A percentile compares a stretch with the other conserved stretches of the same genome.
These are phyloP conservation scores for Ophion costatus DNA, from an alignment of 2,888 invertebrate species.

Conservation along the genomic window DNA sequence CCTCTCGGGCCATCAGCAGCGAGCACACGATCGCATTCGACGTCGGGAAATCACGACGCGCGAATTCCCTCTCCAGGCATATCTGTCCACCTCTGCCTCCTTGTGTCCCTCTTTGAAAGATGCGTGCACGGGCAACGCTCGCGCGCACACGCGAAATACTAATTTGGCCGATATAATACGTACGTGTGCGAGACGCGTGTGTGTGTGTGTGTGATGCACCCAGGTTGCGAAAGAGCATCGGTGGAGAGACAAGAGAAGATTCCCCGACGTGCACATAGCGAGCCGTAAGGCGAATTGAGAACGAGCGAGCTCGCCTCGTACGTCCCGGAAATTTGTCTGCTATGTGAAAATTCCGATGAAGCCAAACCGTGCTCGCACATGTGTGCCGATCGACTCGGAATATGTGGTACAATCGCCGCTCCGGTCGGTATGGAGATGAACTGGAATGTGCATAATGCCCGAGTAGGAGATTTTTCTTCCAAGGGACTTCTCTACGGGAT, in stretches of 20 bases:
- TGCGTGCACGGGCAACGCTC: conserved; percentile 34
- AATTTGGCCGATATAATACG: conserved; percentile 43
- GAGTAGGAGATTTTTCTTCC: not conserved
- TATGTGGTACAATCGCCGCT: not conserved
- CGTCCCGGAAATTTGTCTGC: conserved; percentile 60
- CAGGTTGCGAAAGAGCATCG: conserved; percentile 21
- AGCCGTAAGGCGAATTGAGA: conserved; percentile 35
- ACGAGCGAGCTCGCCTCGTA: conserved; percentile 21
- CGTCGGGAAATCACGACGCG: conserved; percentile 66
- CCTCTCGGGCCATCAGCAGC: conserved; percentile 36
- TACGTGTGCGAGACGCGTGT: not conserved
- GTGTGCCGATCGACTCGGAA: conserved; percentile 1
- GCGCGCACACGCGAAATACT: conserved; percentile 58
- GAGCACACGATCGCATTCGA: conserved; percentile 37
- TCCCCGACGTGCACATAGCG: conserved; percentile 31
- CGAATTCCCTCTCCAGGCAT: conserved; percentile 34
- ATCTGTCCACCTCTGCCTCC: conserved; percentile 20
- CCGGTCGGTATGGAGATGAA: not conserved
- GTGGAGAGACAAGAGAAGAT: conserved; percentile 32
- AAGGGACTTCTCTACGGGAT: not conserved
- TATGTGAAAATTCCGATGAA: conserved; percentile 43
- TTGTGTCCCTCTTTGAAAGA: conserved; percentile 17
- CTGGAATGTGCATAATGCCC: not conserved
- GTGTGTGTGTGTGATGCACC: not conserved
- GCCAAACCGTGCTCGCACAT: conserved; percentile 15